A percentile compares a stretch with the other conserved stretches of the same genome.
Evolutionary conservation across 2,797 vertebrate species (phyloP).

Genomic region (Neosilurus mollespiculum): DNA sequence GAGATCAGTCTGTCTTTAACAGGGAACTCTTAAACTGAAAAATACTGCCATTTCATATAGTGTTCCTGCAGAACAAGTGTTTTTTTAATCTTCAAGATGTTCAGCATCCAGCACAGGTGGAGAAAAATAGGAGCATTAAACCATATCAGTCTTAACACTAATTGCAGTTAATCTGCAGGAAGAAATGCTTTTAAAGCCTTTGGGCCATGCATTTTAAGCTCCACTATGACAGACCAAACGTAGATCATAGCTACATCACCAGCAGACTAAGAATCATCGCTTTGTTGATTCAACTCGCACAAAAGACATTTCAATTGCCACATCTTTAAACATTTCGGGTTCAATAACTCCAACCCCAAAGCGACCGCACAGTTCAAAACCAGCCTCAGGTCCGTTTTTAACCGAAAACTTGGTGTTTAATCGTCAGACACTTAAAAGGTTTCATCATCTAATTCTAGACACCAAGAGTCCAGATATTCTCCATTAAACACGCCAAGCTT

Average conservation of each 20-base stretch:
- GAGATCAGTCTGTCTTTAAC: not conserved
- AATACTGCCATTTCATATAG: not conserved
- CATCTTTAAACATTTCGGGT: slow-evolving; percentile 22
- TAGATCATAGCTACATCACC: slow-evolving; percentile 38
- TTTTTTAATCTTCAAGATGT: not conserved
- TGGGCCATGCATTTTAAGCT: slow-evolving; percentile 22
- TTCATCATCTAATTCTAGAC: slow-evolving; percentile 44
- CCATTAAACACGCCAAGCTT: slow-evolving; percentile 37
- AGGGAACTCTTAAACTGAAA: not conserved
- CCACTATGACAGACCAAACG: slow-evolving; percentile 3
- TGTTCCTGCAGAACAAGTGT: not conserved
- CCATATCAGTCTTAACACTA: slow-evolving; percentile 30
- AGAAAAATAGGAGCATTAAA: slow-evolving; percentile 24
- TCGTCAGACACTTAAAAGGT: slow-evolving; percentile 43
- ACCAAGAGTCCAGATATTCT: slow-evolving; percentile 14
- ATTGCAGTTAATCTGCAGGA: slow-evolving; percentile 33
- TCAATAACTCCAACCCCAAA: not conserved
- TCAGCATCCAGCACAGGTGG: slow-evolving; percentile 20
- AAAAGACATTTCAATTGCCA: slow-evolving; percentile 26
- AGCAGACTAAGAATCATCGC: slow-evolving; percentile 29
- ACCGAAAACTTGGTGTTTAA: slow-evolving; percentile 43
- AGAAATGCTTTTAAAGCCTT: slow-evolving; percentile 29
- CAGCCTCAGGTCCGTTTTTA: slow-evolving; percentile 22
- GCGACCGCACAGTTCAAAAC: not conserved
- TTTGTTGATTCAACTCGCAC: slow-evolving; percentile 27